phyloP scores from a whole-genome alignment of 2,113 vertebrate genomes.

The Centropus bengalensis region DNA sequence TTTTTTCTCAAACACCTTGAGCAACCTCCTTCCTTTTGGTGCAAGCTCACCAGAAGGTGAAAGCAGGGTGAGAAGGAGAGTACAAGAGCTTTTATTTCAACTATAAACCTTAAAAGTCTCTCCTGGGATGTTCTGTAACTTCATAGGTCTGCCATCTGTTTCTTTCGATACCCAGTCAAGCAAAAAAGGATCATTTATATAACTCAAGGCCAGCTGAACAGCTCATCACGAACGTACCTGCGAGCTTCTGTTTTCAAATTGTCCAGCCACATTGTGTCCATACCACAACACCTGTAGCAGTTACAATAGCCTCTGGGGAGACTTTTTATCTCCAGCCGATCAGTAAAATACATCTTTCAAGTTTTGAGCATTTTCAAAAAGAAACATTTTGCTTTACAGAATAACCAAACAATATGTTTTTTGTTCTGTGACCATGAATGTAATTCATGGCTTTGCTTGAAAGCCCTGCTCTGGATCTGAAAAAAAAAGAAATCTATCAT shows the following conservation, averaged over 20 bases:
- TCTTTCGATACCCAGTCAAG: neutral
- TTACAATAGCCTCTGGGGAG: neutral
- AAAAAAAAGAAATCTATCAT: neutral
- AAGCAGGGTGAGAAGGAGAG: neutral
- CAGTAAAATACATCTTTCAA: neutral
- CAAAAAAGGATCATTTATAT: neutral
- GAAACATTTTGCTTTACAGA: conserved; percentile 19
- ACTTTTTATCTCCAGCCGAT: neutral
- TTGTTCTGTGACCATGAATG: neutral
- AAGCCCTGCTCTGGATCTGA: neutral
- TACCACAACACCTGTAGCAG: neutral
- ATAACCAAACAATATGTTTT: neutral
- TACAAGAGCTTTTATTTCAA: neutral
- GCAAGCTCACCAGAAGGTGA: neutral
- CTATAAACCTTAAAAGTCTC: neutral
- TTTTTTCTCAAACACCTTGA: neutral
- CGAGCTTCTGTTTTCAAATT: neutral
- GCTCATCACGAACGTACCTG: neutral
- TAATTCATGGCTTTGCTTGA: conserved; percentile 11
- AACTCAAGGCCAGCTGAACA: neutral
- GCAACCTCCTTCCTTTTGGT: neutral
- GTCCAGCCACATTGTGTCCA: neutral
- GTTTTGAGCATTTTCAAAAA: conserved; percentile 3
- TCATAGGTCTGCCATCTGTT: neutral
- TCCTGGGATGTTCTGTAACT: neutral